Conservation (phyloP, 2,113 vertebrate genomes). For the Oplegnathus fasciatus region DNA sequence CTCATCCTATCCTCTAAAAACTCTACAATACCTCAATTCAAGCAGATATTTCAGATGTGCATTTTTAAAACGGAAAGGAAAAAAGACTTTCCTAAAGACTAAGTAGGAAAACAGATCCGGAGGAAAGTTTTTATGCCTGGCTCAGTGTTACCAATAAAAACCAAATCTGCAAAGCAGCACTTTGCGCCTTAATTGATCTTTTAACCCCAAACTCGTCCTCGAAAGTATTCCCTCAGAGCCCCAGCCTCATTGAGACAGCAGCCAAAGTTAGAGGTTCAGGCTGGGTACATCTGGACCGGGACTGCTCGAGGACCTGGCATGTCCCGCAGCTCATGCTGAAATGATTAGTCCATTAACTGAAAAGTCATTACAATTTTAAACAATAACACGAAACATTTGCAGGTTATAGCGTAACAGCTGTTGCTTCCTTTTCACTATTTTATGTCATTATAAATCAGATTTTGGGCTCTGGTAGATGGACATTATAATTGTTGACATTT, state of each 20-base stretch:
- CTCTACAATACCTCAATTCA: slow-evolving; percentile 42
- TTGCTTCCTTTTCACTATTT: neutral
- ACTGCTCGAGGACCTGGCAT: neutral
- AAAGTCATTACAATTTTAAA: neutral
- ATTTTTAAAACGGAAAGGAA: slow-evolving; percentile 37
- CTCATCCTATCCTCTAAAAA: neutral
- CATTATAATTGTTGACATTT: neutral
- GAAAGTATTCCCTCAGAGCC: slow-evolving; percentile 32
- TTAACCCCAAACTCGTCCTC: slow-evolving; percentile 21
- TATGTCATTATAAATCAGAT: neutral
- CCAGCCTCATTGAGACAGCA: slow-evolving; percentile 33
- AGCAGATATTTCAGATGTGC: slow-evolving; percentile 62
- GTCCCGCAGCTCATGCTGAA: slow-evolving; percentile 1
- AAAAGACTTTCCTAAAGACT: slow-evolving; percentile 48
- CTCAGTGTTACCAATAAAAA: slow-evolving; percentile 60
- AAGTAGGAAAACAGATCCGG: slow-evolving; percentile 73
- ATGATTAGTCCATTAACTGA: neutral
- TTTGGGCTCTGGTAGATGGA: neutral
- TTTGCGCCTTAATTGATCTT: slow-evolving; percentile 33
- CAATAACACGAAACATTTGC: neutral
- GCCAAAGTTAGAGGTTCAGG: slow-evolving; percentile 19
- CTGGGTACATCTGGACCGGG: neutral
- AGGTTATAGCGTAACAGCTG: neutral
- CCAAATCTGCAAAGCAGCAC: slow-evolving; percentile 45
- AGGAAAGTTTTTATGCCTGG: slow-evolving; percentile 60